A percentile compares a stretch with the other conserved stretches of the same genome.
Evolutionary conservation across 2,888 invertebrate genomes (phyloP).

Genomic region (Aethes cnicana): DNA sequence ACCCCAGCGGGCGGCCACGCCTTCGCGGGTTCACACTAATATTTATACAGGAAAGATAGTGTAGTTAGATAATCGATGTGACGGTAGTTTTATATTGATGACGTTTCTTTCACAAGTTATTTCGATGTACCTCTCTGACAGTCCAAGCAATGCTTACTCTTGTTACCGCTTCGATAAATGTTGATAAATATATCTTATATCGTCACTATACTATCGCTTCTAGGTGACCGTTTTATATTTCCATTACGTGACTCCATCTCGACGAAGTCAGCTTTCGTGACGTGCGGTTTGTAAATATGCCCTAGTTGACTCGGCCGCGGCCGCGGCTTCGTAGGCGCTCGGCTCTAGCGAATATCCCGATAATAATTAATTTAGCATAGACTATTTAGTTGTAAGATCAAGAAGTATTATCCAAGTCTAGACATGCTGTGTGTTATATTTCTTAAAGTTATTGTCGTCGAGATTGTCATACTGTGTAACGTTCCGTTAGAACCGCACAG

Average conservation of each 20-base stretch:
- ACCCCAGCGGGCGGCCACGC: conserved; percentile 34
- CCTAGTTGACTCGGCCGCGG: conserved; percentile 25
- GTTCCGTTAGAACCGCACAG: conserved; percentile 45
- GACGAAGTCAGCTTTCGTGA: conserved; percentile 66
- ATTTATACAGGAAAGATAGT: conserved; percentile 49
- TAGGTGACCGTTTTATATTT: conserved; percentile 60
- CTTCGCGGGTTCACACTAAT: conserved; percentile 49
- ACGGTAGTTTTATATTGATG: conserved; percentile 66
- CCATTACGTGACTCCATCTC: conserved; percentile 52
- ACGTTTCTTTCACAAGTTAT: conserved; percentile 42
- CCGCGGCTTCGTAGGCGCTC: conserved; percentile 36
- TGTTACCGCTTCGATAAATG: conserved; percentile 69
- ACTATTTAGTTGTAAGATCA: conserved; percentile 68
- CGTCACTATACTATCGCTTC: conserved; percentile 70
- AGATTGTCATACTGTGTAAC: conserved; percentile 43
- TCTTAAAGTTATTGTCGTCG: conserved; percentile 60
- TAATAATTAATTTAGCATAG: conserved; percentile 78
- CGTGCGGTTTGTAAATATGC: conserved; percentile 70
- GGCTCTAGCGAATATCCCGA: conserved; percentile 70
- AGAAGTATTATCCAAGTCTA: conserved; percentile 81
- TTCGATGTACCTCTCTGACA: conserved; percentile 46
- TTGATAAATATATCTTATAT: conserved; percentile 56
- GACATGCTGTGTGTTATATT: conserved; percentile 76
- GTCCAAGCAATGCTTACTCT: conserved; percentile 60
- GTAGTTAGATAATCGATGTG: conserved; percentile 72